Evolutionary conservation across 1,140 invertebrate species (phyloP).

Genomic region (Neodiprion fabricii): DNA sequence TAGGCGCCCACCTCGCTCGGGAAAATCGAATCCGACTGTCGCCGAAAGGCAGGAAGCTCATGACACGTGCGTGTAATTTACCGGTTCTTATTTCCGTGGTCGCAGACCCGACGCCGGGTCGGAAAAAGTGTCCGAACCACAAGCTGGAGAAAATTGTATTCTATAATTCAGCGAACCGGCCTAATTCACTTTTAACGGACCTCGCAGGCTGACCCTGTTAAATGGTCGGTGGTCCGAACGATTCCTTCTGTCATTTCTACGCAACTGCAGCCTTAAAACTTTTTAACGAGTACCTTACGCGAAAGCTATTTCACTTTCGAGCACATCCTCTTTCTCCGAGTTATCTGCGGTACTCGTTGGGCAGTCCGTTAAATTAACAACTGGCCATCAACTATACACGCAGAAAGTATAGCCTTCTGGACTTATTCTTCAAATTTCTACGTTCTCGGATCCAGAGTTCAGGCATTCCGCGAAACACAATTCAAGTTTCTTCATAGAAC

Average conservation of each 20-base stretch:
- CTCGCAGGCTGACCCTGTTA: not conserved
- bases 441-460: too few relatives aligned
- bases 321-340: not conserved
- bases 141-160: not conserved
- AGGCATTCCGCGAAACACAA: too few relatives aligned
- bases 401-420: too few relatives aligned
- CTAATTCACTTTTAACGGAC: not conserved
- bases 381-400: not conserved
- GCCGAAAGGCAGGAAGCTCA: not conserved
- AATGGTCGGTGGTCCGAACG: not conserved
- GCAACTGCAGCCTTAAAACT: not conserved
- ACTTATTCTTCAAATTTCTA: too few relatives aligned
- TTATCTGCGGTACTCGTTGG: not conserved
- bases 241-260: not conserved
- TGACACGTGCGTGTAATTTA: conserved; percentile 7
- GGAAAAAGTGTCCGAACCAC: not conserved
- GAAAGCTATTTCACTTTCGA: too few relatives aligned
- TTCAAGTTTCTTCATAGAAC: too few relatives aligned
- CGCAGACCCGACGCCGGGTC: not conserved
- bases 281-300: not conserved
- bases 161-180: not conserved
- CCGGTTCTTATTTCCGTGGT: not conserved
- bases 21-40: not conserved
- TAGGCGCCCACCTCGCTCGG: not conserved
- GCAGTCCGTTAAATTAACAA: not conserved